These are phyloP conservation scores for Lanius collurio DNA, from an alignment of 2,113 vertebrate species.

Conservation along the genomic window DNA sequence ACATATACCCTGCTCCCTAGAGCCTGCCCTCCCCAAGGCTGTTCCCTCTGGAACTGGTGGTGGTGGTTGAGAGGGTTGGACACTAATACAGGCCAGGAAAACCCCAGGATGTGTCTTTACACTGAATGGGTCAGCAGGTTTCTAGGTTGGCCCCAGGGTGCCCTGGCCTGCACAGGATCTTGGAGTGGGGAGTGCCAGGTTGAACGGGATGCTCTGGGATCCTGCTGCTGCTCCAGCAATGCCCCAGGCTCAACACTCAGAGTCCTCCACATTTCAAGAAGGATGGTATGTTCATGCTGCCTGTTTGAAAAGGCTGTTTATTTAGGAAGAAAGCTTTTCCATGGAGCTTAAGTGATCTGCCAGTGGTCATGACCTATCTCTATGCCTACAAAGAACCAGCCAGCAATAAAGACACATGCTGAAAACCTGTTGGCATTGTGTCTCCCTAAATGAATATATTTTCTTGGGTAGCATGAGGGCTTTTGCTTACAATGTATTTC, in stretches of 20 bases:
- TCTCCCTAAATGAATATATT: neutral
- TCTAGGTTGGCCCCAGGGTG: neutral
- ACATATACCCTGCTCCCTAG: neutral
- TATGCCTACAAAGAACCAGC: neutral
- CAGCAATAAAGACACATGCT: neutral
- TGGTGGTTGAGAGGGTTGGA: neutral
- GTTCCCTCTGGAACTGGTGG: neutral
- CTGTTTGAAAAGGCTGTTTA: neutral
- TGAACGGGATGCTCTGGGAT: neutral
- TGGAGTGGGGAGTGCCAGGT: accelerated
- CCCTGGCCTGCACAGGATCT: neutral
- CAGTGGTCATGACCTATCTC: neutral
- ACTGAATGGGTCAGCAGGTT: neutral
- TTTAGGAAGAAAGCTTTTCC: neutral
- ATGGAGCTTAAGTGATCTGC: neutral
- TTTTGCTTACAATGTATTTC: neutral
- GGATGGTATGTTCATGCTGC: neutral
- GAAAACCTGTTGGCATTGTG: neutral
- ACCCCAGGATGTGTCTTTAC: neutral
- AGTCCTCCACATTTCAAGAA: neutral
- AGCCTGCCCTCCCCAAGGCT: neutral
- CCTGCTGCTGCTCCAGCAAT: neutral
- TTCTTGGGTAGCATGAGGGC: neutral
- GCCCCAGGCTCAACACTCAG: neutral
- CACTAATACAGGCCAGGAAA: neutral